Evolutionary conservation across 2,888 invertebrate species (phyloP), one percentile per base, ranked within the genome.

Genomic region (Ypsolopha sequella): DNA sequence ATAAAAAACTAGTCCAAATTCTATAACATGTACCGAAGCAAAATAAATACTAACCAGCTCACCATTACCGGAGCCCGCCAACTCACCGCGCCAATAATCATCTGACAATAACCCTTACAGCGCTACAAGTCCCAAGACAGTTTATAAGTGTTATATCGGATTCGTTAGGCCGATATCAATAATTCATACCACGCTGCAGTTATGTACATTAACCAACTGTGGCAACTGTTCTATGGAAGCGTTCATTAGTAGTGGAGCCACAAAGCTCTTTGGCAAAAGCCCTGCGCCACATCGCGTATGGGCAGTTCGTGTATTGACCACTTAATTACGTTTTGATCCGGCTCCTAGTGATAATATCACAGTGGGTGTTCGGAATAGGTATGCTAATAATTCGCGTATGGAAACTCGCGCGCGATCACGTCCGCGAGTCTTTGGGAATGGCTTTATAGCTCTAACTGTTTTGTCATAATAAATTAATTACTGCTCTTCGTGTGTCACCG

Each of bases 301-400:
- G 58, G 66, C 68, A 59, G 78, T 82, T 74, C 85, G 85, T 85
- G 85, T 80, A 80, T 80, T 80, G 85, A 78, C 76, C 77, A 74
- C 80, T 84, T 85, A 86, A 86, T 86, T 85, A 84, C 80, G 70
- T 67, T 72, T 73, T 80, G 80, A 84, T 84, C 79, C 81, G 77
- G 79, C 75, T 75, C 65, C 70, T 61, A 60, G 65, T 65, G 73
- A 69, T 75, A 73, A 68, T 73, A 71, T 53, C 85, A 77, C 79
- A 79, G 85, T 86, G 85, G 85, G 85, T 85, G 85, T 85, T 66
- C 85, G 76, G 77, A 79, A 78, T 76, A 76, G 60, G 70, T 77
- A 79, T 80, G 52, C 24, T 43, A 52, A 52, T 52, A 36, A 35
- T 36, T 41, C 14, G 33, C 41, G 34, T 9, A 36, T 14, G 35